Percentiles rank a stretch among this genome's conserved stretches.
phyloP scores from a whole-genome alignment of 2,797 vertebrate species.

The Cheirogaleus major region DNA sequence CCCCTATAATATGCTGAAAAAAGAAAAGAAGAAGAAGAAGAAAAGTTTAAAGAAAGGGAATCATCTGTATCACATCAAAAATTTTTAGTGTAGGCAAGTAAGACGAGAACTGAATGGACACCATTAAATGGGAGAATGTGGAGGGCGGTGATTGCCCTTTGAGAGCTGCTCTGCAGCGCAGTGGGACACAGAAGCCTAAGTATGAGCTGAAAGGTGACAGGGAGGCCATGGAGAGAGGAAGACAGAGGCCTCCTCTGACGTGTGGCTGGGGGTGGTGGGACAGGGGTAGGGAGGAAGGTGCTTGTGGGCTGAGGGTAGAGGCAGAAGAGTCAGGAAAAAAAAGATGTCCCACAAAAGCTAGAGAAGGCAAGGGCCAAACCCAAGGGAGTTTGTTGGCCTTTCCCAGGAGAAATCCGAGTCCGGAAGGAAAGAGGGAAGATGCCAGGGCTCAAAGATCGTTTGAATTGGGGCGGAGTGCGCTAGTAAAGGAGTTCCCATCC shows the following conservation, averaged over 20 bases:
- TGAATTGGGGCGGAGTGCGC: rapidly evolving
- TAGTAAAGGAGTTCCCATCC: neutral
- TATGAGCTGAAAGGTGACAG: neutral
- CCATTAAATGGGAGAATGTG: neutral
- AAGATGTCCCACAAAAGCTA: neutral
- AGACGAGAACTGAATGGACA: neutral
- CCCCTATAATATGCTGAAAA: too few relatives aligned
- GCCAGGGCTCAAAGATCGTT: neutral
- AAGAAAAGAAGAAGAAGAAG: neutral
- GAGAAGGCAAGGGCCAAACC: neutral
- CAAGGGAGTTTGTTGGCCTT: neutral
- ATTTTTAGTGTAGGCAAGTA: neutral
- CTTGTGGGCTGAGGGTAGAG: neutral
- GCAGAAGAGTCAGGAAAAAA: neutral
- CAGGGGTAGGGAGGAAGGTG: rapidly evolving
- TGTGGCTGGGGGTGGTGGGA: neutral
- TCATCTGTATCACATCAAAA: neutral
- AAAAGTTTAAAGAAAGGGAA: neutral
- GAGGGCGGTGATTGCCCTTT: neutral
- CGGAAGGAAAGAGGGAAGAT: neutral
- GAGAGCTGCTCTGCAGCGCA: neutral
- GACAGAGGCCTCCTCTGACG: neutral
- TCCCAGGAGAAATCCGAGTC: neutral
- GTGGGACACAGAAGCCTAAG: neutral
- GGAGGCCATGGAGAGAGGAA: neutral